Percentiles rank a stretch among this genome's conserved stretches.
These are phyloP conservation scores for Aythya baeri DNA, from an alignment of 2,113 vertebrate genomes.

Conservation along the genomic window DNA sequence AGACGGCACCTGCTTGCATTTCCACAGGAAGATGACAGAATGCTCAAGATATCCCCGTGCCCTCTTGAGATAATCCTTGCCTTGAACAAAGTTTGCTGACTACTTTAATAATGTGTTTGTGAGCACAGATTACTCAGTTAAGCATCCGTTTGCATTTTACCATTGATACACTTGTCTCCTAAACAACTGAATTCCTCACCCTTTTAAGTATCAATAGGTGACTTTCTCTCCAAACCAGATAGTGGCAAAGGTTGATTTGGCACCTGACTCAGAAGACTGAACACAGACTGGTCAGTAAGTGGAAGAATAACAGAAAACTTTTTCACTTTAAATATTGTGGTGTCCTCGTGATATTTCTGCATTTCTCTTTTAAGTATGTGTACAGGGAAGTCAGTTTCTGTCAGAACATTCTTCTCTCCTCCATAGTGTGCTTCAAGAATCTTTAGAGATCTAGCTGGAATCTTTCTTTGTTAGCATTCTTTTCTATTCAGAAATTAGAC, in stretches of 20 bases:
- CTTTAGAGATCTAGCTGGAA: neutral
- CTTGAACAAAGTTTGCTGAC: neutral
- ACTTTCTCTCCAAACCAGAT: neutral
- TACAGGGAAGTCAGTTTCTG: neutral
- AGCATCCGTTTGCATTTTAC: neutral
- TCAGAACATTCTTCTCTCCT: neutral
- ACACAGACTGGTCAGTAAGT: neutral
- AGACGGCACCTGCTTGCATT: neutral
- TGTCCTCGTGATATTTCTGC: neutral
- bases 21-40: neutral
- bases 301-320: neutral
- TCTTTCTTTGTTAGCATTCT: neutral
- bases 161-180: fast-evolving
- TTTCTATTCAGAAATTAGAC: neutral
- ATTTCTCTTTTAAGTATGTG: neutral
- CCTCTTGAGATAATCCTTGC: neutral
- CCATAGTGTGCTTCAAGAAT: neutral
- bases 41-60: neutral
- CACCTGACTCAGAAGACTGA: neutral
- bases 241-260: neutral
- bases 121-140: neutral
- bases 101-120: neutral
- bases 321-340: neutral
- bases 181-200: neutral
- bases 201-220: neutral